Conservation (phyloP, 2,797 vertebrate genomes). For the Agapornis canus region DNA sequence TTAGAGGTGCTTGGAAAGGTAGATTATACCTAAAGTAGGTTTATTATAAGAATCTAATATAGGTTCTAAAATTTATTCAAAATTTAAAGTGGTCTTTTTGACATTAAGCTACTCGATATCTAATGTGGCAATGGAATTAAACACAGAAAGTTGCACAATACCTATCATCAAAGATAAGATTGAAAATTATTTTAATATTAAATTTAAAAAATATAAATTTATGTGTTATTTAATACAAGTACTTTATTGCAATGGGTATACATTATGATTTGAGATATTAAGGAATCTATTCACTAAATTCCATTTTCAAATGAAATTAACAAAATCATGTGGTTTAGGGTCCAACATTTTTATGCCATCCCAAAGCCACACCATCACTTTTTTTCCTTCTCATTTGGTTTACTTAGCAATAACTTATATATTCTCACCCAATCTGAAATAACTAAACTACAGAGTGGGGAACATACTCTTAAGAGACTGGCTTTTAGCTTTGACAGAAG, state of each 20-base stretch:
- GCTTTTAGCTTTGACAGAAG: background rate
- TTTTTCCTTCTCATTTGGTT: background rate
- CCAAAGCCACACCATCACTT: background rate
- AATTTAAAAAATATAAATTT: rapidly evolving
- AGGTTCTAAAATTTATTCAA: background rate
- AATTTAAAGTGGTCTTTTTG: background rate
- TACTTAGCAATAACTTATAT: background rate
- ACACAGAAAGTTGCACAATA: background rate
- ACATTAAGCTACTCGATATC: background rate
- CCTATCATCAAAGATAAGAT: background rate
- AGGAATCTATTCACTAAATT: background rate
- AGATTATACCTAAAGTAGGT: background rate
- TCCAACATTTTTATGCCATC: background rate
- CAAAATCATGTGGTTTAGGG: background rate
- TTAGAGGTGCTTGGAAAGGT: background rate
- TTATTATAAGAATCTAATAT: background rate
- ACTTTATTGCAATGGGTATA: background rate
- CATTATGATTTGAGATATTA: background rate
- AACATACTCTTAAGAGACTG: background rate
- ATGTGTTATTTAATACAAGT: background rate
- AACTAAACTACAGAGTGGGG: background rate
- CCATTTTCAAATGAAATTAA: background rate
- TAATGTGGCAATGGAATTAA: background rate
- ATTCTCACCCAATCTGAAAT: background rate
- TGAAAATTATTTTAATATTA: background rate